These are phyloP conservation scores for Hypotaenidia okinawae DNA, from an alignment of 2,797 vertebrate species.

Conservation along the genomic window DNA sequence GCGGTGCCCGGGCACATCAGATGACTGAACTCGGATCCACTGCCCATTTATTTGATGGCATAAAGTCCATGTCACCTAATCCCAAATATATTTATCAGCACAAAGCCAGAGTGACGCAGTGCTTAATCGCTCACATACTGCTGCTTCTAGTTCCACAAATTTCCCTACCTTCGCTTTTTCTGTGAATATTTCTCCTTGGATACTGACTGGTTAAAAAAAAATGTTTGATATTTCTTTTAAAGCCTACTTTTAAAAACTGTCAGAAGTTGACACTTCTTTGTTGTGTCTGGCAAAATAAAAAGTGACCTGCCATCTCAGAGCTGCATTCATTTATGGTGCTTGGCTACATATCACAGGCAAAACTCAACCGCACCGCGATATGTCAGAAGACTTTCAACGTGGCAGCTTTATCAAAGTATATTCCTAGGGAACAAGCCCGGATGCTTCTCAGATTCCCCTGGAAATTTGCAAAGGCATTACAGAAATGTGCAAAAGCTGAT, in stretches of 20 bases:
- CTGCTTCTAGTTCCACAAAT: background rate
- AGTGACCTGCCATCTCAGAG: slow-evolving; percentile 71
- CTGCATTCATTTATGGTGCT: slow-evolving; percentile 64
- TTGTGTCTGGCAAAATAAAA: slow-evolving; percentile 74
- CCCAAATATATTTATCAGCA: background rate
- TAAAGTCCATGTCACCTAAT: background rate
- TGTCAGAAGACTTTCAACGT: slow-evolving; percentile 8
- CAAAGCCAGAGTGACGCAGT: background rate
- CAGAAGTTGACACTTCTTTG: slow-evolving; percentile 73
- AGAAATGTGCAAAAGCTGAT: background rate
- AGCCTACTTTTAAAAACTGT: slow-evolving; percentile 68
- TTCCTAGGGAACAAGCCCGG: slow-evolving; percentile 11
- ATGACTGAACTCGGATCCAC: background rate
- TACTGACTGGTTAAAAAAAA: background rate
- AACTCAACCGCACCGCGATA: background rate
- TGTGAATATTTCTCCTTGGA: background rate
- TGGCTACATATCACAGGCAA: slow-evolving; percentile 62
- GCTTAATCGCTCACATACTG: background rate
- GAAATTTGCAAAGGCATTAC: background rate
- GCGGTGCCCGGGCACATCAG: background rate
- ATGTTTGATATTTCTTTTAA: slow-evolving; percentile 44
- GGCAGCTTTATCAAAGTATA: background rate
- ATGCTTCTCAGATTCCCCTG: background rate
- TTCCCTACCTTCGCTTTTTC: background rate
- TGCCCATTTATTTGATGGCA: background rate